Percentiles rank a stretch among this genome's conserved stretches.
phyloP scores from a whole-genome alignment of 1,140 invertebrate genomes.

The Uloborus diversus region DNA sequence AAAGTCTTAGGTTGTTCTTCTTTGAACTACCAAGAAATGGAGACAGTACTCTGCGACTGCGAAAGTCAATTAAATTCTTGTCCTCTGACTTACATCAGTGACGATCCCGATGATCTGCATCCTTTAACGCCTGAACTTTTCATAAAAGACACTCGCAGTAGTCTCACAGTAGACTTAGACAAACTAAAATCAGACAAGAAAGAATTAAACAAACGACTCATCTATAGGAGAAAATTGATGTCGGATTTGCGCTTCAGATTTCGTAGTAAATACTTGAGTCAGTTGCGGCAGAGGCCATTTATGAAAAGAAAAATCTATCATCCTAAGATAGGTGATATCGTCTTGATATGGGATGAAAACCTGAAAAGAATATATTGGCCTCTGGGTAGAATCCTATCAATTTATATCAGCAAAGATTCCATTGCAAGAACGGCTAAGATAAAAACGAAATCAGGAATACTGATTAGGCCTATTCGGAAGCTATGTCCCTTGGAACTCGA shows the following conservation, averaged over 20 bases:
- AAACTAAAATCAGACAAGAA: background rate
- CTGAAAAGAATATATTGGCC: background rate
- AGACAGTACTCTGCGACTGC: background rate
- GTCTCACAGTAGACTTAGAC: background rate
- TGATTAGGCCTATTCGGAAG: background rate
- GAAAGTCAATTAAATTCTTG: background rate
- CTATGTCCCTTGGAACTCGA: background rate
- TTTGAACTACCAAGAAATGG: constrained; percentile 13
- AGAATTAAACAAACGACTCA: background rate
- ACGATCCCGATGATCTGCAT: constrained; percentile 38
- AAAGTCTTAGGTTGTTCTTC: background rate
- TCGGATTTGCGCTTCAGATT: background rate
- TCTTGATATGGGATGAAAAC: background rate
- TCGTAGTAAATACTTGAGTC: background rate
- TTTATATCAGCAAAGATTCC: background rate
- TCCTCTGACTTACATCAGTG: constrained; percentile 23
- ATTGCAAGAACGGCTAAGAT: background rate
- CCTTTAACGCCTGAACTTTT: constrained; percentile 58
- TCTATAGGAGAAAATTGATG: background rate
- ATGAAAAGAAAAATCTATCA: background rate
- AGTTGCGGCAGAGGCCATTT: background rate
- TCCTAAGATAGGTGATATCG: background rate
- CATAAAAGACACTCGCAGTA: constrained; percentile 16
- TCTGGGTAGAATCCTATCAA: background rate
- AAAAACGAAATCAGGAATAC: background rate